phyloP scores from a whole-genome alignment of 2,113 vertebrate species.

The Parotia lawesii region DNA sequence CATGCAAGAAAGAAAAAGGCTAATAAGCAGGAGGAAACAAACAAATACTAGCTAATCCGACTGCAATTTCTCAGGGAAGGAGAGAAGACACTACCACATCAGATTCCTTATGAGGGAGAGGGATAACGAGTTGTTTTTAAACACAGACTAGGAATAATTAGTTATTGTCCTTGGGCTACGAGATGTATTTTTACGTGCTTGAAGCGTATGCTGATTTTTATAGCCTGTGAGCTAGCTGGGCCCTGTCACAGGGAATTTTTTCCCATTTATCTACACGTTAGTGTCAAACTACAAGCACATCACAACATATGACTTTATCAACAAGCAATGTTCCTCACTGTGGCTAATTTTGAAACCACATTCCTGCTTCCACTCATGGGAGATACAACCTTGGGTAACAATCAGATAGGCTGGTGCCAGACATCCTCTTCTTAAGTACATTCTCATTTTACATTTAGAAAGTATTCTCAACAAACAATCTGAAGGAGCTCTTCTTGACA shows the following conservation, averaged over 20 bases:
- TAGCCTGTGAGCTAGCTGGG: neutral
- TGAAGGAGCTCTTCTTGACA: neutral
- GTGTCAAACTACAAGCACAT: slow-evolving; percentile 21
- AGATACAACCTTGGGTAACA: slow-evolving; percentile 15
- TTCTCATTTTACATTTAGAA: slow-evolving; percentile 46
- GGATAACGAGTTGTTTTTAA: slow-evolving; percentile 38
- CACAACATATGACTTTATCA: slow-evolving; percentile 35
- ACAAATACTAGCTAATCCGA: slow-evolving; percentile 4
- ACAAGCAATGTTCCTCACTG: neutral
- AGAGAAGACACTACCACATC: neutral
- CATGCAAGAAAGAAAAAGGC: neutral
- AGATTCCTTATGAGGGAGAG: neutral
- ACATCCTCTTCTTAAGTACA: slow-evolving; percentile 2
- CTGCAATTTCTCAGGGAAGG: neutral
- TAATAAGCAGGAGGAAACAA: slow-evolving; percentile 7
- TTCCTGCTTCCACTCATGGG: slow-evolving; percentile 28
- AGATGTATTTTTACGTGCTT: slow-evolving; percentile 17
- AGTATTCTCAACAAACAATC: slow-evolving; percentile 50
- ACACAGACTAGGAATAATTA: slow-evolving; percentile 32
- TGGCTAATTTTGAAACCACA: slow-evolving; percentile 41
- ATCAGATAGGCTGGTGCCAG: slow-evolving; percentile 33
- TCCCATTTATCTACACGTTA: neutral
- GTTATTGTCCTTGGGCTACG: neutral
- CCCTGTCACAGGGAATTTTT: neutral
- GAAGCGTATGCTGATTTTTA: neutral